These are phyloP conservation scores for Hydroisotoma schaefferi DNA, from an alignment of 2,888 invertebrate genomes.

Conservation along the genomic window DNA sequence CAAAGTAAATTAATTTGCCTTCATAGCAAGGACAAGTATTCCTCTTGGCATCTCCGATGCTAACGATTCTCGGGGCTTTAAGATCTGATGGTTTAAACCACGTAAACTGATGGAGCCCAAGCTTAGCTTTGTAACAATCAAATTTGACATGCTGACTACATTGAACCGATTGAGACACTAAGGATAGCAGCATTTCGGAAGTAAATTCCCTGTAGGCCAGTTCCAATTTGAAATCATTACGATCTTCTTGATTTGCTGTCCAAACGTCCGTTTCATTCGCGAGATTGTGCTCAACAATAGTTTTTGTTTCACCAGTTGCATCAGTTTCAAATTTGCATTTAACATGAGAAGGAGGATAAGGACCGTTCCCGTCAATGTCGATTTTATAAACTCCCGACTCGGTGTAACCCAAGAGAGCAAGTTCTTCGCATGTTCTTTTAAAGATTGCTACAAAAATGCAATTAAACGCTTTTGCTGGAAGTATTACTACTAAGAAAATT, in stretches of 20 bases:
- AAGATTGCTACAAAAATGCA: slow-evolving; percentile 65
- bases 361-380: slow-evolving; percentile 90
- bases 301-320: slow-evolving; percentile 75
- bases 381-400: slow-evolving; percentile 87
- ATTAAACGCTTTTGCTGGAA: background rate
- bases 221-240: slow-evolving; percentile 70
- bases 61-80: slow-evolving; percentile 70
- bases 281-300: slow-evolving; percentile 84
- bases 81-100: slow-evolving; percentile 81
- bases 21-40: slow-evolving; percentile 59
- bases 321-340: slow-evolving; percentile 86
- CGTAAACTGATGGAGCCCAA: slow-evolving; percentile 80
- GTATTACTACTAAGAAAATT: slow-evolving; percentile 7
- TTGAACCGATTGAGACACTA: slow-evolving; percentile 82
- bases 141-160: slow-evolving; percentile 87
- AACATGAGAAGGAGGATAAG: slow-evolving; percentile 85
- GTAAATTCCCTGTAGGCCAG: slow-evolving; percentile 85
- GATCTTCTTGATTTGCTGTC: slow-evolving; percentile 27
- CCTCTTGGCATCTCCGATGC: slow-evolving; percentile 61
- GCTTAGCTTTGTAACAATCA: slow-evolving; percentile 81
- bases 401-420: slow-evolving; percentile 81
- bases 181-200: slow-evolving; percentile 83
- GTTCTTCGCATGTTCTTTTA: slow-evolving; percentile 85
- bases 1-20: too few relatives aligned
- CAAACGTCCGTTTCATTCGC: slow-evolving; percentile 74